phyloP scores from a whole-genome alignment of 37 sponge, comb jelly and placozoan species.

The Tethya wilhelma region DNA sequence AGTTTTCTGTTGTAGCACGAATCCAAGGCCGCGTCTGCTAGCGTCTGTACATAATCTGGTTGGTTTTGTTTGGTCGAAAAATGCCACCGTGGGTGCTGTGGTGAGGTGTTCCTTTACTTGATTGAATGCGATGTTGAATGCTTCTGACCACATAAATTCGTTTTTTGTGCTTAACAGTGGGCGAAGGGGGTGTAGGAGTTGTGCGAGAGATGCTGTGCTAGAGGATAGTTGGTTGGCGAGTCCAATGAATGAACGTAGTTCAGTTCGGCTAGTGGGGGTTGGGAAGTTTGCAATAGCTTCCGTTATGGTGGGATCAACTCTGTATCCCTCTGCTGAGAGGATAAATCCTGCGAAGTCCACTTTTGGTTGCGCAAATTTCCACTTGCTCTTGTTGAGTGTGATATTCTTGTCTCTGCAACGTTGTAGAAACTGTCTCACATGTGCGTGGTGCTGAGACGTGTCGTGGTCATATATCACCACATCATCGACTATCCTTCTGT shows the following conservation, averaged over 20 bases:
- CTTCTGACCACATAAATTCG: constrained; percentile 7
- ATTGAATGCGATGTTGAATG: background rate
- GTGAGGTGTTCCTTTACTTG: constrained; percentile 1
- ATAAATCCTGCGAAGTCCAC: constrained; percentile 25
- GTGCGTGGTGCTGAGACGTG: background rate
- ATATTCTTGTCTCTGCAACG: constrained; percentile 20
- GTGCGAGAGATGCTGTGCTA: constrained; percentile 1
- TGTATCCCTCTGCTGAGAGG: constrained; percentile 2
- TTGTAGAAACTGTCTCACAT: constrained; percentile 31
- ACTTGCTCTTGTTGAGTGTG: constrained; percentile 22
- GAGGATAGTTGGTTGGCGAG: constrained; percentile 27
- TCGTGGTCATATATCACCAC: too few species aligned
- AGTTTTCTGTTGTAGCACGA: background rate
- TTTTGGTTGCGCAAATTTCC: background rate
- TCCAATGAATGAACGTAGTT: constrained; percentile 26
- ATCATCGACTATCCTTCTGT: constrained; percentile 7
- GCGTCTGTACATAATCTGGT: constrained; percentile 12
- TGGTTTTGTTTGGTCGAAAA: constrained; percentile 16
- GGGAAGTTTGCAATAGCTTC: constrained; percentile 27
- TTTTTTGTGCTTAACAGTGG: constrained; percentile 24
- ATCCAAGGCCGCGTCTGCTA: background rate
- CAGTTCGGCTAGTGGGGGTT: constrained; percentile 15
- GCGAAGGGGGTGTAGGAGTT: constrained; percentile 2
- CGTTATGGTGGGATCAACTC: constrained; percentile 17
- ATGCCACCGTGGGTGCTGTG: background rate